A percentile compares a stretch with the other conserved stretches of the same genome.
Evolutionary conservation across 2,113 vertebrate species (phyloP).

Genomic region (Tretioscincus oriximinensis): DNA sequence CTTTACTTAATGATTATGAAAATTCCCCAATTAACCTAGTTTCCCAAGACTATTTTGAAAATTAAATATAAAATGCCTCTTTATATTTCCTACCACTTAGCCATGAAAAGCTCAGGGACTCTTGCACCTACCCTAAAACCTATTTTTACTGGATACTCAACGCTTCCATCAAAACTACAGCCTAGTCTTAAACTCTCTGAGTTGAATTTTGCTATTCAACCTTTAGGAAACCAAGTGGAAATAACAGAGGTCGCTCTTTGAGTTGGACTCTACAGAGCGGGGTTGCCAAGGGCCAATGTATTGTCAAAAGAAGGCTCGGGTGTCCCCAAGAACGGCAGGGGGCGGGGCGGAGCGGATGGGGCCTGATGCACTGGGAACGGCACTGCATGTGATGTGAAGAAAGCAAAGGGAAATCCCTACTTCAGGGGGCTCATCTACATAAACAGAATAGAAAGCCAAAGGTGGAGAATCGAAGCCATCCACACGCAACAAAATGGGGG

Average conservation of each 20-base stretch:
- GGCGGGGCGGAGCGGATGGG: constrained; percentile 15
- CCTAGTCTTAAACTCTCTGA: too few relatives aligned
- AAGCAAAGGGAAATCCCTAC: neutral
- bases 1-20: too few relatives aligned
- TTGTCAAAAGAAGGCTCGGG: neutral
- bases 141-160: neutral
- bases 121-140: neutral
- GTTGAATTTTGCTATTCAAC: too few relatives aligned
- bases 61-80: neutral
- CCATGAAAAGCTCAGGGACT: neutral
- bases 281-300: neutral
- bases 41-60: too few relatives aligned
- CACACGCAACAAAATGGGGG: neutral
- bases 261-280: neutral
- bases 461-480: neutral
- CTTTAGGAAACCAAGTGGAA: neutral
- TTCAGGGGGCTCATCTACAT: neutral
- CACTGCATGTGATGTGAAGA: neutral
- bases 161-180: neutral
- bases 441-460: neutral
- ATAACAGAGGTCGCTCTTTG: neutral
- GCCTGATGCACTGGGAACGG: constrained; percentile 15
- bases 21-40: too few relatives aligned
- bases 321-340: neutral
- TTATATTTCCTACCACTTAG: neutral